These are phyloP conservation scores for Pholis gunnellus DNA, from an alignment of 2,113 vertebrate genomes.

Conservation along the genomic window DNA sequence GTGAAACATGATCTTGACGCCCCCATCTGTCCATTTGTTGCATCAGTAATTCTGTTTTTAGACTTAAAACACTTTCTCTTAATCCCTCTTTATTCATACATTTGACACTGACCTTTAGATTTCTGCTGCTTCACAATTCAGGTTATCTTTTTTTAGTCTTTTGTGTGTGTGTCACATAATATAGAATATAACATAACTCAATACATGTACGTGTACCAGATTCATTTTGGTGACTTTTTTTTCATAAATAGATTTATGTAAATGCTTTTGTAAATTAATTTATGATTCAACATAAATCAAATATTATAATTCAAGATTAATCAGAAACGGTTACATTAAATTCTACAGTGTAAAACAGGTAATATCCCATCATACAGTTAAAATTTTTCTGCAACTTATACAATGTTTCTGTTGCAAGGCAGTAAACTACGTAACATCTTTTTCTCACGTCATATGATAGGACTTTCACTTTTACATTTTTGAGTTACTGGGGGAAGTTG, in stretches of 20 bases:
- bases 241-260: conserved; percentile 39
- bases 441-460: background rate
- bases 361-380: background rate
- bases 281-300: conserved; percentile 33
- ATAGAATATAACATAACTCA: background rate
- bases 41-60: conserved; percentile 56
- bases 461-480: background rate
- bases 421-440: conserved; percentile 7
- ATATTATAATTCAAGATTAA: conserved; percentile 11
- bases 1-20: conserved; percentile 57
- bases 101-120: background rate
- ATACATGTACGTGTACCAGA: background rate
- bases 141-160: too few relatives aligned
- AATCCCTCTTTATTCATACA: conserved; percentile 3
- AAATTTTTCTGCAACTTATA: background rate
- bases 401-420: background rate
- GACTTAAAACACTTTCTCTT: background rate
- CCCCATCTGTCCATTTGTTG: conserved; percentile 10
- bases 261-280: conserved; percentile 17
- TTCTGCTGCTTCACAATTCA: background rate
- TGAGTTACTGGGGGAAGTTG: background rate
- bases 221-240: background rate
- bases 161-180: conserved; percentile 5
- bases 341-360: conserved; percentile 13
- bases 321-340: conserved; percentile 12